Evolutionary conservation across 2,888 invertebrate species (phyloP).

Genomic region (Eledona agricola): DNA sequence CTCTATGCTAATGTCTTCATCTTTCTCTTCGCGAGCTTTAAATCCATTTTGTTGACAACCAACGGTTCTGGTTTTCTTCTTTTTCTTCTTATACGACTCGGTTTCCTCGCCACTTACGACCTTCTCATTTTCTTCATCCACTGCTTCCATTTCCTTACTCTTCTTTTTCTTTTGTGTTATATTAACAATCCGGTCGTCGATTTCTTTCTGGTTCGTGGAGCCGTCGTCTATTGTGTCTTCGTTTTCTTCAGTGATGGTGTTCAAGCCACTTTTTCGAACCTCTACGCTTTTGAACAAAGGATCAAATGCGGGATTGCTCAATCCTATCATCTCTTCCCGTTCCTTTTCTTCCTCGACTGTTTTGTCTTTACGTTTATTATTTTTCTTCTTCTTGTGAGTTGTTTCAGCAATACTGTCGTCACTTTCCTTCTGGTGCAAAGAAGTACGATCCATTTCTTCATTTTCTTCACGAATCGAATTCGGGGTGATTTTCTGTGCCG

Average conservation of each 20-base stretch:
- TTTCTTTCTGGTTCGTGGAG: conserved; percentile 5
- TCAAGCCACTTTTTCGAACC: conserved; percentile 21
- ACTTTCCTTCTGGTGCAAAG: conserved; percentile 14
- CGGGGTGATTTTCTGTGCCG: conserved; percentile 48
- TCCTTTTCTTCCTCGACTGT: conserved; percentile 21
- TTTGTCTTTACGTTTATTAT: conserved; percentile 12
- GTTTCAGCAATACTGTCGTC: conserved; percentile 5
- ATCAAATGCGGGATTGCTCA: conserved; percentile 35
- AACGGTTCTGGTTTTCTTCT: conserved; percentile 13
- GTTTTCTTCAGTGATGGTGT: conserved; percentile 24
- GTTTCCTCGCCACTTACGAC: conserved; percentile 15
- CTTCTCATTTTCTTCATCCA: conserved; percentile 14
- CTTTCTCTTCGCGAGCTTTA: conserved; percentile 31
- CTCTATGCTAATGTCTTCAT: conserved; percentile 26
- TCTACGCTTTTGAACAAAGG: conserved; percentile 18
- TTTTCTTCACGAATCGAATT: conserved; percentile 51
- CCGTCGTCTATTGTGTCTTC: conserved; percentile 29
- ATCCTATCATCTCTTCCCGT: conserved; percentile 6
- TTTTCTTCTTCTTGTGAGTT: conserved; percentile 34
- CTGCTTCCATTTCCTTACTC: conserved; percentile 24
- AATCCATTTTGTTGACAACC: conserved; percentile 16
- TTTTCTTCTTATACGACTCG: conserved; percentile 33
- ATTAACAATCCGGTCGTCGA: conserved; percentile 3
- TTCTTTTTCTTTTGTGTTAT: conserved; percentile 35
- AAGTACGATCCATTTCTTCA: conserved; percentile 40